Evolutionary conservation across 1,140 invertebrate genomes (phyloP), one percentile per base, ranked within the genome.

Genomic region (Drosophila lini): DNA sequence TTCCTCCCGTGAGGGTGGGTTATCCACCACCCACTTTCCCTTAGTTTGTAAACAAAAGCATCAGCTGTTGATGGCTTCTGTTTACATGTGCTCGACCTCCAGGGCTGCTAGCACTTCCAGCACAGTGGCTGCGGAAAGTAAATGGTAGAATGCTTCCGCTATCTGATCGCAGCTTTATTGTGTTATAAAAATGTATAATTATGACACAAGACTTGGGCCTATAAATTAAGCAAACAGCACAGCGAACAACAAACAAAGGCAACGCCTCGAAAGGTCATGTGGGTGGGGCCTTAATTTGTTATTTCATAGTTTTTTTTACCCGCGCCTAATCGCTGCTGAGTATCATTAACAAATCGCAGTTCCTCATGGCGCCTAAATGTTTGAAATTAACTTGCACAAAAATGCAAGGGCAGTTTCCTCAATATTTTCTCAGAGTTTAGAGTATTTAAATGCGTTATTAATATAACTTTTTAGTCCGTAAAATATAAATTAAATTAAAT

Each of bases 1-100:
- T 52, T 40, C 44, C 40, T 36, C 19, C n/a, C n/a, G 6, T 15
- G 22, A 40, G 58, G 55, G 56, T 64, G 55, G 55, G 36, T 50
- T 67, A 48, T 22, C 52, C 28, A 22, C 25, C 32, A 34, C 41
- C 25, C 8, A 32, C 25, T 28, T 25, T 31, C 44, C 9, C 31
- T 32, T 41, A 89, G 65, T 77, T 89, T 88, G 83, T 88, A 88
- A 88, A 88, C 83, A 88, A 88, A 78, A 65, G 65, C 61, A 65
- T 68, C 83, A 88, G 83, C 83, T 88, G 84, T 80, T 88, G 58
- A 42, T 53, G 55, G 50, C 45, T 61, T 64, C 77, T 80, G 80
- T 77, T 88, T 70, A 83, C 76, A 75, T 60, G 83, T 56, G 19
- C 53, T 58, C 41, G n/a, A 38, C 25, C 36, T 13, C 48, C 60